These are phyloP conservation scores for Laodelphax striatellus DNA, from an alignment of 1,140 invertebrate species.

Conservation along the genomic window DNA sequence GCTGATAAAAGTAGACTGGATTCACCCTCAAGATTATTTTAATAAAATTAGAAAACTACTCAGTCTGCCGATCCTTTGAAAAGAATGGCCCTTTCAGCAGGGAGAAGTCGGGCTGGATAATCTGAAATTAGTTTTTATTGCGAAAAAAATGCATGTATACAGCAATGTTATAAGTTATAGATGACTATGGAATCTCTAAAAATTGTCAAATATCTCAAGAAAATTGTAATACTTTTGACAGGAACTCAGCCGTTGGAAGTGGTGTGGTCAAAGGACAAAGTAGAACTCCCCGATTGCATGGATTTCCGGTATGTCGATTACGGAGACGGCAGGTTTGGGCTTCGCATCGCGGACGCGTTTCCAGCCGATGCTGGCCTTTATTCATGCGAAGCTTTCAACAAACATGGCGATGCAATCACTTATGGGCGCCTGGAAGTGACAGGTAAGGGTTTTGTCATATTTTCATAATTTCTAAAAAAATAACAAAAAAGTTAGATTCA, in stretches of 20 bases:
- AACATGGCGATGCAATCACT: slow-evolving; percentile 42
- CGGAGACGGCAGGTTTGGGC: slow-evolving; percentile 43
- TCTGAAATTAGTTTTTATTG: too few species aligned
- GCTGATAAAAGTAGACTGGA: too few species aligned
- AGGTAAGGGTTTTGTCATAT: slow-evolving; percentile 28
- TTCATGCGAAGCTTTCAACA: slow-evolving; percentile 49
- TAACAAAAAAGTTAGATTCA: too few species aligned
- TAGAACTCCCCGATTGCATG: slow-evolving; percentile 51
- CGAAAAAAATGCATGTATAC: too few species aligned
- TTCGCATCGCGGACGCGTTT: slow-evolving; percentile 51
- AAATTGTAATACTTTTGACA: slow-evolving; percentile 18
- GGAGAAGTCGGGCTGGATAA: too few species aligned
- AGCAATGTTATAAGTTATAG: too few species aligned
- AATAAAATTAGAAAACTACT: too few species aligned
- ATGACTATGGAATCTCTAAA: too few species aligned
- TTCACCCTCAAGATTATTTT: too few species aligned
- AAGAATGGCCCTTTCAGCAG: too few species aligned
- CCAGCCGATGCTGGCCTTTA: slow-evolving; percentile 59
- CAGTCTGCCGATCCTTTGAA: too few species aligned
- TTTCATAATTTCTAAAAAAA: neutral
- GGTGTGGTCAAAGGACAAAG: slow-evolving; percentile 57
- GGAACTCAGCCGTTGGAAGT: slow-evolving; percentile 51
- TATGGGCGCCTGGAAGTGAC: slow-evolving; percentile 39
- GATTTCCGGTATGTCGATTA: slow-evolving; percentile 48
- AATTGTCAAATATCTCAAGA: too few species aligned